Evolutionary conservation across 1,140 invertebrate species (phyloP).

Genomic region (Triops cancriformis): DNA sequence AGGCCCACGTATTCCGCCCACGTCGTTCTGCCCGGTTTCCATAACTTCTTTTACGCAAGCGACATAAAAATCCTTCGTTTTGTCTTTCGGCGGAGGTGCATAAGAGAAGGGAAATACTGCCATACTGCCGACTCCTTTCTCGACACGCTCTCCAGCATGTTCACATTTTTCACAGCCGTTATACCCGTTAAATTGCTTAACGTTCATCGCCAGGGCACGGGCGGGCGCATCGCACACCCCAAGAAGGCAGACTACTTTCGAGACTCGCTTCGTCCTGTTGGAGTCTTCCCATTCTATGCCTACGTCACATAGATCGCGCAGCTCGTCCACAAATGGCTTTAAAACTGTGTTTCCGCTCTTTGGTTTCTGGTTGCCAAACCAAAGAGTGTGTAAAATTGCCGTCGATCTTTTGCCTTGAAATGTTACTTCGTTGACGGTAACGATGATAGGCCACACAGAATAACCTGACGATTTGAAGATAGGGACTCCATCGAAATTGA

Average conservation of each 20-base stretch:
- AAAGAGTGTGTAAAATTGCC: no score
- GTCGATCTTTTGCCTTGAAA: no score
- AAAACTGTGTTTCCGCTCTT: no score
- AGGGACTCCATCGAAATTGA: no score
- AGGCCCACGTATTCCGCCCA: neutral
- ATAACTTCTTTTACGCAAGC: neutral
- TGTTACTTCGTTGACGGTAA: constrained; percentile 23
- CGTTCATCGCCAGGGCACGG: neutral
- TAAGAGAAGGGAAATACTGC: neutral
- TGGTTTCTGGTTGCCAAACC: no score
- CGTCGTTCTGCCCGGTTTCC: neutral
- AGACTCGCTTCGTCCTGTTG: neutral
- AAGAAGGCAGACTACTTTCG: neutral
- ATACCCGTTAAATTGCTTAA: no score
- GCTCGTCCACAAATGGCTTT: no score
- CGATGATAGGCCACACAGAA: constrained; percentile 23
- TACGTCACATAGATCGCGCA: neutral
- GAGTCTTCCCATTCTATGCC: neutral
- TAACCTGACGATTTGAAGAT: no score
- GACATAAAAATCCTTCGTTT: neutral
- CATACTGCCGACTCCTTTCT: constrained; percentile 11
- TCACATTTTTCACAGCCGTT: no score
- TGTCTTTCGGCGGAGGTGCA: neutral
- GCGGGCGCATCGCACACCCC: neutral
- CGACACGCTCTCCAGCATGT: neutral